Evolutionary conservation across 2,797 vertebrate genomes (phyloP).

Genomic region (Labroides dimidiatus): DNA sequence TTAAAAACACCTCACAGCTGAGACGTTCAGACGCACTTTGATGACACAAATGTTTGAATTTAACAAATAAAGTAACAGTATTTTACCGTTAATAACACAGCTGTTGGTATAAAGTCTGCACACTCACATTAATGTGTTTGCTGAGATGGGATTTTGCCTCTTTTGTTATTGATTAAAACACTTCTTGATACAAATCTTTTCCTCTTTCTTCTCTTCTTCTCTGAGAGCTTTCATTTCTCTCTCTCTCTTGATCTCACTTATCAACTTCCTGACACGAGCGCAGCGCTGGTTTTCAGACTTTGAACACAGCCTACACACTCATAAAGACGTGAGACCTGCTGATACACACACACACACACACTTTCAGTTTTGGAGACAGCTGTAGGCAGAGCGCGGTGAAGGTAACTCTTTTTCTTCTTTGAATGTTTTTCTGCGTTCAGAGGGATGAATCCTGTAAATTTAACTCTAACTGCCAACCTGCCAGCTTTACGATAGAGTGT

Average conservation of each 20-base stretch:
- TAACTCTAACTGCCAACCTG: too few species aligned
- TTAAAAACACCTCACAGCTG: too few species aligned
- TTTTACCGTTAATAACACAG: too few species aligned
- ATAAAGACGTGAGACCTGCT: not conserved
- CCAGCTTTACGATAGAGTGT: too few species aligned
- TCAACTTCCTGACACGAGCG: conserved; percentile 51
- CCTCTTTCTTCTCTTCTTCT: conserved; percentile 7
- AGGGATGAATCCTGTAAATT: not conserved
- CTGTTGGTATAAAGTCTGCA: too few species aligned
- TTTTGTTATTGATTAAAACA: not conserved
- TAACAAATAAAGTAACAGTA: not conserved
- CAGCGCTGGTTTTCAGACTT: conserved; percentile 7
- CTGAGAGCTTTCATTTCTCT: conserved; percentile 32
- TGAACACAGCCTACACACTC: conserved; percentile 46
- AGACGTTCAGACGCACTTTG: not conserved
- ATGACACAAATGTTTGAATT: not conserved
- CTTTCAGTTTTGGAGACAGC: conserved; percentile 18
- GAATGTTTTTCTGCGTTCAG: not conserved
- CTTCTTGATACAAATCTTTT: not conserved
- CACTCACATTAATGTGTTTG: not conserved
- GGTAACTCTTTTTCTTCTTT: conserved; percentile 29
- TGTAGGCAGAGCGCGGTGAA: conserved; percentile 12
- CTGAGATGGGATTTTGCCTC: not conserved
- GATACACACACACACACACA: not conserved
- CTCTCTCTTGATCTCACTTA: conserved; percentile 4